These are phyloP conservation scores for Chalcis sispes DNA, from an alignment of 2,888 invertebrate genomes.

Conservation along the genomic window DNA sequence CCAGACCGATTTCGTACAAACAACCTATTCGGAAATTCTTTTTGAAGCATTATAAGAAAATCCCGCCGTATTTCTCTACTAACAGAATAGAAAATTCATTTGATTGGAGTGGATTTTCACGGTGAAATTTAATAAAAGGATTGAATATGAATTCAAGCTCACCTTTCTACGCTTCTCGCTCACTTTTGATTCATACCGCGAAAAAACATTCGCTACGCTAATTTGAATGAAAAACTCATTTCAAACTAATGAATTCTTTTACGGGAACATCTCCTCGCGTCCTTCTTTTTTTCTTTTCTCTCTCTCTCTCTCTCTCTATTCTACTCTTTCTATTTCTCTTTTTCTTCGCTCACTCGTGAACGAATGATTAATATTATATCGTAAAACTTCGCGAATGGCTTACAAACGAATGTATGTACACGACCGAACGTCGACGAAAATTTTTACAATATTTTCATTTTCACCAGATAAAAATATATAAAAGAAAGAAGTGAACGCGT, in stretches of 20 bases:
- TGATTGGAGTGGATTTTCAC: conserved; percentile 41
- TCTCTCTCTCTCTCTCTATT: neutral
- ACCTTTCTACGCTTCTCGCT: too few relatives aligned
- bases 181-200: conserved; percentile 44
- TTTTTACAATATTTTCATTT: too few relatives aligned
- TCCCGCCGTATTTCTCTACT: conserved; percentile 6
- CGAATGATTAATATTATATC: too few relatives aligned
- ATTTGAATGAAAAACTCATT: conserved; percentile 53
- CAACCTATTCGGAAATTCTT: conserved; percentile 10
- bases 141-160: conserved; percentile 48
- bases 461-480: too few relatives aligned
- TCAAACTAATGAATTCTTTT: conserved; percentile 43
- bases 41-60: conserved; percentile 28
- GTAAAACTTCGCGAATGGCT: too few relatives aligned
- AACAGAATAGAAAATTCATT: conserved; percentile 37
- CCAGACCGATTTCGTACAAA: too few relatives aligned
- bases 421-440: too few relatives aligned
- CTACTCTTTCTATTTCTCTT: too few relatives aligned
- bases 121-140: conserved; percentile 44
- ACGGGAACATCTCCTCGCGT: neutral
- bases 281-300: too few relatives aligned
- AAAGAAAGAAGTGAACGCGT: too few relatives aligned
- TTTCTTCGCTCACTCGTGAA: too few relatives aligned
- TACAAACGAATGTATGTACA: too few relatives aligned
- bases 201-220: conserved; percentile 27